Percentiles rank a stretch among this genome's conserved stretches.
These are phyloP conservation scores for Dolomedes plantarius DNA, from an alignment of 2,888 invertebrate genomes.

Conservation along the genomic window DNA sequence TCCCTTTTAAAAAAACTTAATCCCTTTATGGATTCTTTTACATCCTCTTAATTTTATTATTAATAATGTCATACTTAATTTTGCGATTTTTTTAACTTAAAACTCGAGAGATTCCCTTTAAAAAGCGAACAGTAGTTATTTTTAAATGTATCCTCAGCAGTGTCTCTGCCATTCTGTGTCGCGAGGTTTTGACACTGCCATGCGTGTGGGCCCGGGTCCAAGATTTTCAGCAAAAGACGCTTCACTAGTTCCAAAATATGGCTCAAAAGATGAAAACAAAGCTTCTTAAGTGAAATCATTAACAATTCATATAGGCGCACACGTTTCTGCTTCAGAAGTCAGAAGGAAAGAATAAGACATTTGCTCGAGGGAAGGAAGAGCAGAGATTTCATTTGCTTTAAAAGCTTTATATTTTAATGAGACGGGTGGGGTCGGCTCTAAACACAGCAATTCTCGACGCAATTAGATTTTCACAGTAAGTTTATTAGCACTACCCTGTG, in stretches of 20 bases:
- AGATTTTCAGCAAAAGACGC: neutral
- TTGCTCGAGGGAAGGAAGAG: neutral
- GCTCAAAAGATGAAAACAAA: neutral
- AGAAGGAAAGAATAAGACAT: neutral
- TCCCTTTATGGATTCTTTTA: too few species aligned
- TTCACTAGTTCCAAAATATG: neutral
- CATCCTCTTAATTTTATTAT: too few species aligned
- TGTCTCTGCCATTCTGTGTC: too few species aligned
- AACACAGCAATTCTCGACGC: neutral
- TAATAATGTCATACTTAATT: too few species aligned
- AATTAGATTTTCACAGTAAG: too few species aligned
- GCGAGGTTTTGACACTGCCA: neutral
- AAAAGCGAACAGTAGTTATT: too few species aligned
- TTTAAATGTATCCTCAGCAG: too few species aligned
- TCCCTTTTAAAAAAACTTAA: too few species aligned
- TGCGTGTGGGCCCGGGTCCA: neutral
- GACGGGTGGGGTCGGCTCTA: neutral
- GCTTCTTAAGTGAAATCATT: conserved; percentile 7
- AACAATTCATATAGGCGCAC: neutral
- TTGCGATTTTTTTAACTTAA: too few species aligned
- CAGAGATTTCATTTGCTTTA: neutral
- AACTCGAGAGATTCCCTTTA: too few species aligned
- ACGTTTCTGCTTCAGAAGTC: neutral
- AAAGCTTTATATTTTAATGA: neutral
- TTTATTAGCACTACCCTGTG: too few species aligned